Base-by-base conservation (phyloP, 2,113 vertebrate genomes). In the Bothrops jararaca region DNA sequence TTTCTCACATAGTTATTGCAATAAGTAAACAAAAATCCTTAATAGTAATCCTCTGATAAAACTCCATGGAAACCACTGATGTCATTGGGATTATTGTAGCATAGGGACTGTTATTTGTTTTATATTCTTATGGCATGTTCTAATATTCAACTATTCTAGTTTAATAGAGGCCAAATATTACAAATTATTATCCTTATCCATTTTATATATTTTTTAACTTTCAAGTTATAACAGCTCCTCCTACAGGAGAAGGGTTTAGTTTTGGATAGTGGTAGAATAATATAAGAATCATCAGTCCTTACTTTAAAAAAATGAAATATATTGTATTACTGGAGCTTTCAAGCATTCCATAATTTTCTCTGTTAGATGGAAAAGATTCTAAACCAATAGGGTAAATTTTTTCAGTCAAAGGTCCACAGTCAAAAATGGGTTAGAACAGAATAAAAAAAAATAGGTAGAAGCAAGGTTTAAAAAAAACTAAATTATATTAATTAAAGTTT, bases 201-300 rank as follows among this genome's bases (percentile, higher is more conserved):
- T 45, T 39, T 90, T 90, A 26, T 39, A 52, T 74, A 52, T 74
- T 69, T 52, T 50, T 39, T 88, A n/a, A 45, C 57, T 86, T 58
- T 58, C 48, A 74, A 11, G 20, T 93, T 87, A 69, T 92, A 92
- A 91, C 22, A 11, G 18, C 94, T 95, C 86, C 88, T 95, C 94
- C 54, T 95, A 88, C 89, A 92, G 90, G 54, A 94, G 39, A 57
- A 94, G 57, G 15, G 89, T 89, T 86, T 90, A 80, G 92, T 95
- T 93, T 60, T 54, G 89, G 20, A 52, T 93, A 85, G 80, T 93
- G 89, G 85, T 89, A 92, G 88, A 6, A 93, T 93, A 95, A 93
- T 34, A 56, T 10, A 1, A 7, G 18, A 1, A 1, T 87, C 24
- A 50, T 89, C 23, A 57, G 7, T n/a, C 52, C 26, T 88, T 9